Conservation (phyloP, 2,797 vertebrate species). For the Agapornis canus region DNA sequence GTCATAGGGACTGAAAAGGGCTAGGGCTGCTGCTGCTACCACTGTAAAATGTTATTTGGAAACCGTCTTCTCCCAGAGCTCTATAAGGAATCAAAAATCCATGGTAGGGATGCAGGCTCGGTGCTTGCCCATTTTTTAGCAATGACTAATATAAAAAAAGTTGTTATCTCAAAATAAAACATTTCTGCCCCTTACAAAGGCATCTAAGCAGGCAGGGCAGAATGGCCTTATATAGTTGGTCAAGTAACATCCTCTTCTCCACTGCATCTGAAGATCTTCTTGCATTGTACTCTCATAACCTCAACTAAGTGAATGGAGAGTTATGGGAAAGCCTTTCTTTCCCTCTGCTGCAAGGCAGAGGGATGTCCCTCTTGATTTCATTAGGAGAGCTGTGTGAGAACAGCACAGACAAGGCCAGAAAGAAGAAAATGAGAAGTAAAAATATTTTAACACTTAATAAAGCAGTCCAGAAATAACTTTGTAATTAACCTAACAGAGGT, state of each 20-base stretch:
- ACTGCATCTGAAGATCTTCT: background rate
- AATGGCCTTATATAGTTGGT: background rate
- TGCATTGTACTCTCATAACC: background rate
- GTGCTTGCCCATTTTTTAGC: background rate
- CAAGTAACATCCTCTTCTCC: background rate
- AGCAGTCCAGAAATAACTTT: background rate
- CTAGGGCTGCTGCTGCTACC: slow-evolving; percentile 21
- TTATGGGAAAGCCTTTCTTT: background rate
- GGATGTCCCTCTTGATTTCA: background rate
- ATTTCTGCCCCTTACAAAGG: slow-evolving; percentile 1
- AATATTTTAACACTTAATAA: background rate
- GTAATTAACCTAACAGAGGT: background rate
- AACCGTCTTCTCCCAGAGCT: slow-evolving; percentile 40
- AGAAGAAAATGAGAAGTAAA: background rate
- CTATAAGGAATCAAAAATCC: slow-evolving; percentile 47
- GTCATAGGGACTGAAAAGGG: slow-evolving; percentile 52
- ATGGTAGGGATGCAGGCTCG: background rate
- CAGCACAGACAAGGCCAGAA: background rate
- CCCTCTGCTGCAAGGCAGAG: background rate
- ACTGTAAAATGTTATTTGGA: slow-evolving; percentile 65
- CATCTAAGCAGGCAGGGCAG: background rate
- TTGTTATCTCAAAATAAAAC: background rate
- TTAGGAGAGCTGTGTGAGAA: background rate
- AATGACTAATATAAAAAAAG: background rate
- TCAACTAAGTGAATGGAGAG: background rate